These are phyloP conservation scores for Eremophila alpestris DNA, from an alignment of 2,797 vertebrate species.

Conservation along the genomic window DNA sequence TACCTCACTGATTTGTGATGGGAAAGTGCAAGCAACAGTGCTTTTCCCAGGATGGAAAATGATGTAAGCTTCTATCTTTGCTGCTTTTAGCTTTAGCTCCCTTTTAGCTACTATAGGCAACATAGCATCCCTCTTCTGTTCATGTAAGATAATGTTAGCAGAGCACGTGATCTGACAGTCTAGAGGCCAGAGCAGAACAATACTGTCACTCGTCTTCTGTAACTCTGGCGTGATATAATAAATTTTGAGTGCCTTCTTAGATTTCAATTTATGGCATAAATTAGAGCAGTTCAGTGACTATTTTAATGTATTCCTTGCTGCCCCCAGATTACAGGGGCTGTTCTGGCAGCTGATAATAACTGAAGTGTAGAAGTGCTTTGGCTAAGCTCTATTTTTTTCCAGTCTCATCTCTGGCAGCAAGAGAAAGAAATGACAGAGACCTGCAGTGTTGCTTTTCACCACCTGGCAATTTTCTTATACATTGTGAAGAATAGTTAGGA, in stretches of 20 bases:
- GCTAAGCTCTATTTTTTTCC: not conserved
- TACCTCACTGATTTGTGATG: not conserved
- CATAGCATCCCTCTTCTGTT: not conserved
- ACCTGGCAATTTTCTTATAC: constrained; percentile 14
- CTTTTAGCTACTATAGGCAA: not conserved
- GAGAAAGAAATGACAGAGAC: not conserved
- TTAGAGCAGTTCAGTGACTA: constrained; percentile 7
- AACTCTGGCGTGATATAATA: not conserved
- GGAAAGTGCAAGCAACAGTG: not conserved
- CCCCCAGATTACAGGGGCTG: not conserved
- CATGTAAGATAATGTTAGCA: not conserved
- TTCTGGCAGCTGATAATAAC: not conserved
- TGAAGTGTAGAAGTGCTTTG: not conserved
- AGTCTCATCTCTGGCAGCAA: not conserved
- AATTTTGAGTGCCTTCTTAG: not conserved
- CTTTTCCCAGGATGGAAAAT: not conserved
- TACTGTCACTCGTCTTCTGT: not conserved
- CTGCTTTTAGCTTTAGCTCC: not conserved
- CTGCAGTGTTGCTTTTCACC: not conserved
- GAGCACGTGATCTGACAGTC: not conserved
- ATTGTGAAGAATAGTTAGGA: not conserved
- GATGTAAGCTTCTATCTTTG: not conserved
- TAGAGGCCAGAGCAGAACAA: constrained; percentile 17
- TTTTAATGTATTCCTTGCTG: not conserved
- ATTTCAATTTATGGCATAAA: constrained; percentile 38